Conservation (phyloP, 2,888 invertebrate species). For the Epinotia bilunana region DNA sequence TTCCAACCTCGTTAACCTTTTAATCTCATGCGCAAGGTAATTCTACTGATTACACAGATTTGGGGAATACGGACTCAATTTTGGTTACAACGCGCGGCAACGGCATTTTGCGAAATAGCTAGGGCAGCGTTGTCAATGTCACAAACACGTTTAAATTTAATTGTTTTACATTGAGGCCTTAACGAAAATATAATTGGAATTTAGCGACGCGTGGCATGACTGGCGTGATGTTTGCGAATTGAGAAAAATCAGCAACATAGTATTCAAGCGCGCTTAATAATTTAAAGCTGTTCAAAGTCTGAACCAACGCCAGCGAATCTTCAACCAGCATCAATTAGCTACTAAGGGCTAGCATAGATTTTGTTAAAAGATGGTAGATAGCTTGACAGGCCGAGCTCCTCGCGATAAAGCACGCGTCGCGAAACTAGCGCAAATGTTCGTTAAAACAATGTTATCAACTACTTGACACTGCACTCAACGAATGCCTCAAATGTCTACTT, state of each 20-base stretch:
- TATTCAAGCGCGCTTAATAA: not conserved
- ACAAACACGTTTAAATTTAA: conserved; percentile 32
- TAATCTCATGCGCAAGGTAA: conserved; percentile 48
- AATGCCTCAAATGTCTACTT: conserved; percentile 45
- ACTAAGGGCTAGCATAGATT: conserved; percentile 55
- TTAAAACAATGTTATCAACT: conserved; percentile 66
- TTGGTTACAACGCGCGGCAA: conserved; percentile 33
- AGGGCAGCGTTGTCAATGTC: conserved; percentile 37
- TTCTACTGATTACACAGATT: conserved; percentile 38
- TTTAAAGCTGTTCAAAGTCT: not conserved
- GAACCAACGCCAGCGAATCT: conserved; percentile 47
- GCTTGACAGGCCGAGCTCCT: conserved; percentile 51
- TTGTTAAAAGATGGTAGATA: conserved; percentile 64
- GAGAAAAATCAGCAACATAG: not conserved
- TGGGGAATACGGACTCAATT: conserved; percentile 37
- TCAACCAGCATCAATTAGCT: conserved; percentile 61
- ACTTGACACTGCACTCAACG: conserved; percentile 53
- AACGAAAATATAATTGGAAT: conserved; percentile 7
- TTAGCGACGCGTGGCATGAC: not conserved
- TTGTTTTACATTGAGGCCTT: conserved; percentile 19
- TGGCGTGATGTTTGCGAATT: not conserved
- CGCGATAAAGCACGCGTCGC: conserved; percentile 70
- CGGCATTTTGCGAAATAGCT: conserved; percentile 42
- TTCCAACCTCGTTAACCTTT: conserved; percentile 60
- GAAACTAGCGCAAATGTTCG: conserved; percentile 68